Conservation (phyloP, 2,113 vertebrate species). For the Antennarius striatus region DNA sequence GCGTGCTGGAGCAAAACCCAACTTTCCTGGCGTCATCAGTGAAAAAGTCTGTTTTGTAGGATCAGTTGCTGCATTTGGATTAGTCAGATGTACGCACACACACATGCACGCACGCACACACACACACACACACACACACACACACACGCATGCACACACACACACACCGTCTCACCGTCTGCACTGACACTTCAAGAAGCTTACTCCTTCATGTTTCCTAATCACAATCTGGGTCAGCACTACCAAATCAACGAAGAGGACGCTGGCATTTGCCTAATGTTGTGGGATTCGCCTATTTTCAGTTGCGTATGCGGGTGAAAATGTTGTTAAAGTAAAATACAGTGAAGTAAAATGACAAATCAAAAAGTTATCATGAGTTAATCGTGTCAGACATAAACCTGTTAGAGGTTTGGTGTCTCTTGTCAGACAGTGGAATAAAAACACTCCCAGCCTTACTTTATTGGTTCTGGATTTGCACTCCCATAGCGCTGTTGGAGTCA, state of each 20-base stretch:
- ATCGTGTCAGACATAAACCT: too few relatives aligned
- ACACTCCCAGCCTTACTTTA: too few relatives aligned
- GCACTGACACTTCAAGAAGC: background rate
- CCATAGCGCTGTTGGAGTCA: too few relatives aligned
- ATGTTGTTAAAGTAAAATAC: too few relatives aligned
- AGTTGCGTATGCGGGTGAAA: too few relatives aligned
- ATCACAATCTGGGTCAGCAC: background rate
- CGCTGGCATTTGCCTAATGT: background rate
- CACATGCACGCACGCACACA: slow-evolving; percentile 7
- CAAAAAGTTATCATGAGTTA: too few relatives aligned
- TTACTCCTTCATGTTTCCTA: background rate
- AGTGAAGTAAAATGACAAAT: too few relatives aligned
- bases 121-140: slow-evolving; percentile 9
- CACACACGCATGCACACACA: slow-evolving; percentile 7
- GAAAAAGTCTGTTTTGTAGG: slow-evolving; percentile 10
- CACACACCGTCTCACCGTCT: background rate
- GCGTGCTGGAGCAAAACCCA: slow-evolving; percentile 3
- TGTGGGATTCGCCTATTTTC: too few relatives aligned
- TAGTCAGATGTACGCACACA: background rate
- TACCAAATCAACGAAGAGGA: background rate
- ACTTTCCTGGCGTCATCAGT: slow-evolving; percentile 28
- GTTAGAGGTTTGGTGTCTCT: too few relatives aligned
- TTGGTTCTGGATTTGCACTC: too few relatives aligned
- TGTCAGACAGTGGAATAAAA: too few relatives aligned
- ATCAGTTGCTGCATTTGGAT: background rate